phyloP scores from a whole-genome alignment of 2,888 invertebrate species.

The Spicauda simplicius region DNA sequence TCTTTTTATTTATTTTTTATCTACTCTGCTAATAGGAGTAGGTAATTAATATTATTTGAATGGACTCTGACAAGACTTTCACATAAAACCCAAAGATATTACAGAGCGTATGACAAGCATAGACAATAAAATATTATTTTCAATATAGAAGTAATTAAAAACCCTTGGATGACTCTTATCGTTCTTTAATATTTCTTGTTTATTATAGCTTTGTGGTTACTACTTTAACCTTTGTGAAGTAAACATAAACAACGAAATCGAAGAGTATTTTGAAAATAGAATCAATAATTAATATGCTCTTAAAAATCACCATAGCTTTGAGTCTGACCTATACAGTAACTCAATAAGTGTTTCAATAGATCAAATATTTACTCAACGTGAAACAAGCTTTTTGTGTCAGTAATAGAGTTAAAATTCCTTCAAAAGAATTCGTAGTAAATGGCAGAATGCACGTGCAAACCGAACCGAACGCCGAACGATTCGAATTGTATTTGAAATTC shows the following conservation, averaged over 20 bases:
- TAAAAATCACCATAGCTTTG: constrained; percentile 31
- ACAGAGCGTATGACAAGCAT: too few relatives aligned
- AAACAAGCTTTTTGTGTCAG: neutral
- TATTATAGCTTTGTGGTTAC: too few relatives aligned
- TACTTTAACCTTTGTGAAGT: too few relatives aligned
- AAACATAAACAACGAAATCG: neutral
- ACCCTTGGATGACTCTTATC: too few relatives aligned
- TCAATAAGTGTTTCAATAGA: constrained; percentile 14
- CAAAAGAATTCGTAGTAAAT: neutral
- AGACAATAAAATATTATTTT: too few relatives aligned
- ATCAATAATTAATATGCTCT: constrained; percentile 14
- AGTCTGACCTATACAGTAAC: constrained; percentile 28
- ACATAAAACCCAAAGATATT: too few relatives aligned
- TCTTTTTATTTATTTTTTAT: too few relatives aligned
- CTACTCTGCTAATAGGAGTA: too few relatives aligned
- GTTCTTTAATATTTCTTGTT: too few relatives aligned
- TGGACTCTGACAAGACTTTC: too few relatives aligned
- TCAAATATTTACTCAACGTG: neutral
- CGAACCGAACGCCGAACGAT: constrained; percentile 69
- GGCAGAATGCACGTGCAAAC: constrained; percentile 42
- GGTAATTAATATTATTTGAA: too few relatives aligned
- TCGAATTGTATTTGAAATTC: constrained; percentile 76
- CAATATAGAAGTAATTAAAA: too few relatives aligned
- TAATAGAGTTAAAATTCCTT: constrained; percentile 1
- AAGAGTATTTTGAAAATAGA: constrained; percentile 2